Conservation (phyloP, 2,797 vertebrate genomes). For the Prionace glauca region DNA sequence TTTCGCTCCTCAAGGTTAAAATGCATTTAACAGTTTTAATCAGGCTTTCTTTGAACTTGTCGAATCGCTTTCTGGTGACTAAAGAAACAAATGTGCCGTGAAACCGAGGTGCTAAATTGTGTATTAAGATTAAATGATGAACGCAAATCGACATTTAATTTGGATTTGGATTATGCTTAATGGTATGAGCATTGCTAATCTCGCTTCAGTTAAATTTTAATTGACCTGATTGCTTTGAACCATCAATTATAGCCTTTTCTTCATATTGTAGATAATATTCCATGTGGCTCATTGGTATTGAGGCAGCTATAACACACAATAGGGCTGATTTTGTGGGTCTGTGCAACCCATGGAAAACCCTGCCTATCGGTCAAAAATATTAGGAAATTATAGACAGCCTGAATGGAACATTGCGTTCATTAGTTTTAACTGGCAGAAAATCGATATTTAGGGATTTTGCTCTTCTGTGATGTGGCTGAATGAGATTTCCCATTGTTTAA, state of each 20-base stretch:
- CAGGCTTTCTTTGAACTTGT: neutral
- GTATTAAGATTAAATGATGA: neutral
- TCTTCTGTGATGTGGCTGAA: neutral
- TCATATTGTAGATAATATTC: neutral
- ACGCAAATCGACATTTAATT: conserved; percentile 30
- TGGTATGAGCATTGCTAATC: conserved; percentile 13
- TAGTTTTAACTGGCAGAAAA: neutral
- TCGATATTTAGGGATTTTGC: neutral
- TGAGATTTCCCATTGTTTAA: too few species aligned
- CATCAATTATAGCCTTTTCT: neutral
- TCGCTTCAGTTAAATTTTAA: conserved; percentile 13
- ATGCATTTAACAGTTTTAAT: neutral
- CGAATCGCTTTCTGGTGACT: neutral
- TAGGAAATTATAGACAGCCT: neutral
- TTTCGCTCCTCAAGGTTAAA: neutral
- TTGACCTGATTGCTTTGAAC: conserved; percentile 18
- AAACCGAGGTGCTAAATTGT: neutral
- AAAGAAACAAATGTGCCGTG: neutral
- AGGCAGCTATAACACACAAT: neutral
- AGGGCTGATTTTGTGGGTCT: neutral
- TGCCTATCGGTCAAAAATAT: neutral
- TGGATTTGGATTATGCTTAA: conserved; percentile 16
- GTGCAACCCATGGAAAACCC: neutral
- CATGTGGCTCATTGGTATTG: neutral
- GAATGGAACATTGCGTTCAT: neutral